These are phyloP conservation scores for Drosophila orena DNA, from an alignment of 1,140 invertebrate genomes.

Conservation along the genomic window DNA sequence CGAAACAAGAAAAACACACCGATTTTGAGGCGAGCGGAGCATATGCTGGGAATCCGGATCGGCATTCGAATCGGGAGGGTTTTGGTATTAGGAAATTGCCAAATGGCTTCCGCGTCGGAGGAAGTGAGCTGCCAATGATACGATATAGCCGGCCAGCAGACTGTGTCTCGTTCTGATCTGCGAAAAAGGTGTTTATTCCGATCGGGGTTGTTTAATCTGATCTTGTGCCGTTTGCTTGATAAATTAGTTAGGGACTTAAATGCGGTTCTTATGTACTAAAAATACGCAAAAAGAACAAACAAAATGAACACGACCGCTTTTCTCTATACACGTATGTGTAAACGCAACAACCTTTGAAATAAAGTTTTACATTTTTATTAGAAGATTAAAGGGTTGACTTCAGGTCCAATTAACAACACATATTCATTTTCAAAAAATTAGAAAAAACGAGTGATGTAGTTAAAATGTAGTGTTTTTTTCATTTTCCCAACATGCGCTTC, in stretches of 20 bases:
- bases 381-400: too few relatives aligned
- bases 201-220: conserved; percentile 12
- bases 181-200: conserved; percentile 11
- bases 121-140: conserved; percentile 49
- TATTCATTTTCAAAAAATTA: too few relatives aligned
- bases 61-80: conserved; percentile 31
- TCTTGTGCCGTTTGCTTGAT: conserved; percentile 8
- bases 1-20: conserved; percentile 3
- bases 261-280: neutral
- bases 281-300: neutral
- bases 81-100: conserved; percentile 40
- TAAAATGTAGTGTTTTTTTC: too few relatives aligned
- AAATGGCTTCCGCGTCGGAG: conserved; percentile 44
- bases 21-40: conserved; percentile 34
- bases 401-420: too few relatives aligned
- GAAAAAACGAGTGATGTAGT: too few relatives aligned
- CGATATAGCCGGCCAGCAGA: neutral
- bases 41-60: conserved; percentile 40
- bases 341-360: too few relatives aligned
- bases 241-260: conserved; percentile 19
- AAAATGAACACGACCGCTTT: neutral
- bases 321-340: too few relatives aligned
- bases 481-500: too few relatives aligned
- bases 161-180: conserved; percentile 2
- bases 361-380: too few relatives aligned